Base-by-base conservation (phyloP, 2,888 invertebrate genomes). In the Epistrophella euchroma region DNA sequence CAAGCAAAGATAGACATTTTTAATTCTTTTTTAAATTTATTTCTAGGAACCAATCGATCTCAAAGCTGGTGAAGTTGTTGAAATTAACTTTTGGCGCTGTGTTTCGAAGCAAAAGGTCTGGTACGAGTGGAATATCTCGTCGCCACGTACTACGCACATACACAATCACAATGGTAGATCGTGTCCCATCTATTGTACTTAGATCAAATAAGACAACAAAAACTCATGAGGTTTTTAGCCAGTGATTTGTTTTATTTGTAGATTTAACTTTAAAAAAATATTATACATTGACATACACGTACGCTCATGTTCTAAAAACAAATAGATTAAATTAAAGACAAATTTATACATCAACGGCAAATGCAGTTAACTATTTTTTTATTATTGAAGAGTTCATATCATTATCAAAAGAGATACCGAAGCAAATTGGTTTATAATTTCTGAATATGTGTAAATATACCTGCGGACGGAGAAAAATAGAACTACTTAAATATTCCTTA, bases 51-150 rank as follows among this genome's bases (percentile, higher is more conserved):
- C 92, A 0, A 87, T 89, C 35, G 94, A 95, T 82, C 92, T 98
- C 1, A 94, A 94, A 73, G 94, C 94, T 76, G 96, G 95, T 1
- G 95, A 96, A 77, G 93, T 93, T 60, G 94, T 99, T 37, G 95
- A 94, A 80, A 95, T 98, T 2, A 95, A 96, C 87, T 97, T 98
- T 90, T 98, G 98, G 98, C 94, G 99, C 37, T 94, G 96, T 87
- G 95, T 95, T 71, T 96, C 95, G 86, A 91, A 94, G 4, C 95
- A 96, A 87, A 96, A 96, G 91, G 98, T 99, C 11, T 99, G 99
- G 99, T 99, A 99, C 90, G 98, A 99, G 92, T 99, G 98, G 98
- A 95, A 96, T 89, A 94, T 92, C 13, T 87, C 88, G 22, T 87
- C 90, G 2, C 92, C 92, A 1, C 66, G 81, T 60, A 89, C 88